A percentile compares a stretch with the other conserved stretches of the same genome.
phyloP scores from a whole-genome alignment of 2,888 invertebrate genomes.

The Oxycera nigricornis region DNA sequence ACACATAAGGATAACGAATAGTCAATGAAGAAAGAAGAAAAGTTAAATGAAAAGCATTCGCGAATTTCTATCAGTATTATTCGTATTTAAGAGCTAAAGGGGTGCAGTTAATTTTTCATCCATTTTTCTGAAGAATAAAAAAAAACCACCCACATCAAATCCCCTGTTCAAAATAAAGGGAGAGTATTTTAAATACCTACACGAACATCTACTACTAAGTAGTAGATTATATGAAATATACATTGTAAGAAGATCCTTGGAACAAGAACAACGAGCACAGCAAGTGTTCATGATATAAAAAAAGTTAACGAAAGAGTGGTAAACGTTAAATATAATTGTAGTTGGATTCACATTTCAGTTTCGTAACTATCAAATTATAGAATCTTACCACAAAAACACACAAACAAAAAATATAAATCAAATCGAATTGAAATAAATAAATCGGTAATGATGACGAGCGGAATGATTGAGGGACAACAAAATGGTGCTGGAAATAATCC shows the following conservation, averaged over 20 bases:
- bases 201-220: slow-evolving; percentile 7
- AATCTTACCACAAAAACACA: no score
- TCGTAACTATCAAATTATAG: no score
- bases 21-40: slow-evolving; percentile 36
- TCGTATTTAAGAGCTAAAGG: slow-evolving; percentile 32
- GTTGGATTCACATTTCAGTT: no score
- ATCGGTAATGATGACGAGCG: slow-evolving; percentile 52
- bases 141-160: neutral
- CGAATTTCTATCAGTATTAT: slow-evolving; percentile 46
- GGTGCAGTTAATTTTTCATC: no score
- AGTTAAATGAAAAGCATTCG: slow-evolving; percentile 30
- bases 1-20: slow-evolving; percentile 41
- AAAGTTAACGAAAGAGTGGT: no score
- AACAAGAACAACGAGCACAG: neutral
- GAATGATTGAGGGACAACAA: slow-evolving; percentile 75
- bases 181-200: neutral
- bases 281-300: no score
- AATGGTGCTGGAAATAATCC: slow-evolving; percentile 71
- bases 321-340: no score
- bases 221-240: neutral
- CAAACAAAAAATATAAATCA: neutral
- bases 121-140: neutral
- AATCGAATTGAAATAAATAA: neutral
- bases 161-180: neutral
- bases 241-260: neutral